phyloP scores from a whole-genome alignment of 92 coral and sea anemone species.

The Metridium senile region DNA sequence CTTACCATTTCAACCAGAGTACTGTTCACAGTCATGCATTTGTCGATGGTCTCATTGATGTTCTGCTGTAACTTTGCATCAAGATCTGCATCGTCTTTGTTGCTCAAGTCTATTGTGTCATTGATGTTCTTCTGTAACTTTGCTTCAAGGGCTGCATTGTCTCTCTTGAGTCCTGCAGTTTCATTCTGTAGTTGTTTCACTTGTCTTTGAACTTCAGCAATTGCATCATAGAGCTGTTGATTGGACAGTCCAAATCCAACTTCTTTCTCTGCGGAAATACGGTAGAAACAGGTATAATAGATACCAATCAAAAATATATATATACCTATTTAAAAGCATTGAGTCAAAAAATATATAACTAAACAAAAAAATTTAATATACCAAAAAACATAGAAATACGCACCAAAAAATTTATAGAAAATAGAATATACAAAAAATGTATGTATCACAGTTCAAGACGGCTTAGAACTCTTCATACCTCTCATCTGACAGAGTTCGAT shows the following conservation, averaged over 20 bases:
- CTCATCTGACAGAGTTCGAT: no score
- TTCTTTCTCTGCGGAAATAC: constrained; percentile 9
- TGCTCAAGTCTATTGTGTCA: background rate
- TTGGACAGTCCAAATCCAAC: constrained; percentile 26
- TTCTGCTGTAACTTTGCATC: background rate
- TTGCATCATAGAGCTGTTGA: constrained; percentile 12
- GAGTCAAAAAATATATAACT: no score
- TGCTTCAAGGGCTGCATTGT: background rate
- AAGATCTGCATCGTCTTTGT: background rate
- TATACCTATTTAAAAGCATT: no score
- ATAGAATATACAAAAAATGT: no score
- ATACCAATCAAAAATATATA: no score
- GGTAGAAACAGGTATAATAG: no score
- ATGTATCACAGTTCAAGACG: no score
- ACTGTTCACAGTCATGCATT: background rate
- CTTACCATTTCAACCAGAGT: background rate
- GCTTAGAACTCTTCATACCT: no score
- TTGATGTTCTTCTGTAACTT: background rate
- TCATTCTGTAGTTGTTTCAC: constrained; percentile 1
- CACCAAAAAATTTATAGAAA: no score
- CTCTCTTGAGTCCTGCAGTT: background rate
- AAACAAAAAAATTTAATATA: no score
- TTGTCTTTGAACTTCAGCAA: background rate
- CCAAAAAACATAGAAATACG: no score
- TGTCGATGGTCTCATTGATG: background rate